Evolutionary conservation across 2,113 vertebrate species (phyloP).

Genomic region (Aegotheles bennettii): DNA sequence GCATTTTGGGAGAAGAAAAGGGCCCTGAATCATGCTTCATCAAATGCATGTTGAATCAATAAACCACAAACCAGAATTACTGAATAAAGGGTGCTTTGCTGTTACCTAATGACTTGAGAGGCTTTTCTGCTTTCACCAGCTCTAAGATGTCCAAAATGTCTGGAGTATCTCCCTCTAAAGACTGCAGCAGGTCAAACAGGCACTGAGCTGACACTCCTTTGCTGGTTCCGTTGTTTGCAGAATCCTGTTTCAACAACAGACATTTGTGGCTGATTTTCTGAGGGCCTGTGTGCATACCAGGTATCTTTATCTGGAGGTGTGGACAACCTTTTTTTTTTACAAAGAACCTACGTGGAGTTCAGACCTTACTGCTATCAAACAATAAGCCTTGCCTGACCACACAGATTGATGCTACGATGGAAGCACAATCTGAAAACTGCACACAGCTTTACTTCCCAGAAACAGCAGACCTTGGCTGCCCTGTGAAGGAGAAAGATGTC

Average conservation of each 20-base stretch:
- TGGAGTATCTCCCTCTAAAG: slow-evolving; percentile 89
- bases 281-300: neutral
- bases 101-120: slow-evolving; percentile 93
- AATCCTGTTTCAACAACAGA: slow-evolving; percentile 66
- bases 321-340: neutral
- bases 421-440: neutral
- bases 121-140: slow-evolving; percentile 95
- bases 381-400: neutral
- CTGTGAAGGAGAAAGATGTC: neutral
- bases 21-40: neutral
- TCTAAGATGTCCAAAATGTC: slow-evolving; percentile 92
- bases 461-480: neutral
- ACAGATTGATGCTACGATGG: neutral
- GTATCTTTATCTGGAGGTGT: neutral
- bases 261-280: neutral
- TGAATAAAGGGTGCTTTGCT: neutral
- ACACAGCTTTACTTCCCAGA: neutral
- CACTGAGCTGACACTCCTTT: slow-evolving; percentile 97
- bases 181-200: slow-evolving; percentile 93
- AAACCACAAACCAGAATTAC: neutral
- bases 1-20: neutral
- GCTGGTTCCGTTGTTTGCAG: slow-evolving; percentile 78
- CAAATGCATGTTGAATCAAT: neutral
- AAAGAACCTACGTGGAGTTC: neutral
- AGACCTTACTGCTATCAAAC: neutral